Base-by-base conservation (phyloP, 1,140 invertebrate species). In the Schlechtendalia chinensis region DNA sequence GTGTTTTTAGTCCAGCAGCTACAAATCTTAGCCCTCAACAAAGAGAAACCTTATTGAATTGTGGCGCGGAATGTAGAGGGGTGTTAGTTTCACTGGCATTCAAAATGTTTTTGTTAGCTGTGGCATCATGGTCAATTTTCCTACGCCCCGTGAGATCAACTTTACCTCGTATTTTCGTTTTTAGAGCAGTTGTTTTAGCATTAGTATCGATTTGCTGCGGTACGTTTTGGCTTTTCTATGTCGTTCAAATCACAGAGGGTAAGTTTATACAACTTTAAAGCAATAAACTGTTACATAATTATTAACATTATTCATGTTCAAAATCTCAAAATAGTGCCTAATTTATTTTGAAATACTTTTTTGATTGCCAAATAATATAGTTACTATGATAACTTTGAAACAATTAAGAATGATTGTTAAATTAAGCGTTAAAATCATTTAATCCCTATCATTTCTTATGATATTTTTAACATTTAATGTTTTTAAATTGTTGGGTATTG, bases 141-240 rank as follows among this genome's bases (percentile, higher is more conserved):
- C 86, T 93, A 81, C 87, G 94, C 54, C 90, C 90, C 47, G 90
- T 90, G 63, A 89, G 91, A 83, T 93, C 94, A 32, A 95, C 93
- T n/a, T 91, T 98, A 89, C 97, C 97, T 10, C 88, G 97, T 82
- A 93, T 98, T 83, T 97, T 96, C 87, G 88, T 98, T 56, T 96
- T 97, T 85, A 89, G 96, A 84, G 92, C 95, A 0, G 89, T 95
- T 82, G 92, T 98, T 27, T 87, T 98, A 67, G 89, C 96, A 17
- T 89, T 98, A 53, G 91, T 97, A n/a, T 91, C 96, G 69, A 89
- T 98, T 16, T 94, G 96, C 85, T 95, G 93, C 80, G 96, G 98
- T 88, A 92, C 96, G 19, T 98, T 96, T 87, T 99, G 97, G 97
- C 88, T 99, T 0, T 99, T 99, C 86, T 99, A 98, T 85, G 91